Evolutionary conservation across 2,888 invertebrate genomes (phyloP), one percentile per base, ranked within the genome.

Genomic region (Lingula anatina): DNA sequence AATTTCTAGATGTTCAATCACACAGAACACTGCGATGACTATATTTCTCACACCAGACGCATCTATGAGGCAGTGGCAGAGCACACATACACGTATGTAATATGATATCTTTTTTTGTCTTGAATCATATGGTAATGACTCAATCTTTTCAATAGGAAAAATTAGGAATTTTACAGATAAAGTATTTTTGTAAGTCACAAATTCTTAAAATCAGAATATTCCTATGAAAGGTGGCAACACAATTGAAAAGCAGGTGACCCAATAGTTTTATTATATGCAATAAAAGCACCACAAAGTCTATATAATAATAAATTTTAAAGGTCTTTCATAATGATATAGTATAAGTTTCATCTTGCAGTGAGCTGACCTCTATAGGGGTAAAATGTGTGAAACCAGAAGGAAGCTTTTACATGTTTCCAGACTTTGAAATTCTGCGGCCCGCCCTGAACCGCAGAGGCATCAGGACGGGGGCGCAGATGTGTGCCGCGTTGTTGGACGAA

Each of bases 391-490:
- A 45, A 2, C 65, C 75, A 12, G 60, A 53, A 37, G 70, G 62
- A 20, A 71, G 70, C 15, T 75, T 67, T 59, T 74, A 74, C 56
- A 65, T 72, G 26, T 70, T 75, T 49, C 74, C 73, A 1, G 70
- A 73, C 49, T 75, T 75, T 54, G 67, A 65, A 36, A 47, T 69
- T 3, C 44, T 71, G 9, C 47, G 57, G 44, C 35, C 55, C 1
- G 46, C 54, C 5, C 54, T 73, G 40, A 50, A 31, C n/a, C 44
- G 50, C 37, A 54, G 65, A 25, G 69, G 69, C 1, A 57, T 75
- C 31, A 48, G 46, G 15, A 68, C 65, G 0, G 65, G 74, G 41
- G 58, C 66, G 27, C 57, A 71, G 35, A 67, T 75, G 70, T 73
- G 73, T 52, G 47, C 59, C 7, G 53, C 57, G 5, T 57, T 75